These are phyloP conservation scores for Muscicapa striata DNA, from an alignment of 2,797 vertebrate genomes.

Conservation along the genomic window DNA sequence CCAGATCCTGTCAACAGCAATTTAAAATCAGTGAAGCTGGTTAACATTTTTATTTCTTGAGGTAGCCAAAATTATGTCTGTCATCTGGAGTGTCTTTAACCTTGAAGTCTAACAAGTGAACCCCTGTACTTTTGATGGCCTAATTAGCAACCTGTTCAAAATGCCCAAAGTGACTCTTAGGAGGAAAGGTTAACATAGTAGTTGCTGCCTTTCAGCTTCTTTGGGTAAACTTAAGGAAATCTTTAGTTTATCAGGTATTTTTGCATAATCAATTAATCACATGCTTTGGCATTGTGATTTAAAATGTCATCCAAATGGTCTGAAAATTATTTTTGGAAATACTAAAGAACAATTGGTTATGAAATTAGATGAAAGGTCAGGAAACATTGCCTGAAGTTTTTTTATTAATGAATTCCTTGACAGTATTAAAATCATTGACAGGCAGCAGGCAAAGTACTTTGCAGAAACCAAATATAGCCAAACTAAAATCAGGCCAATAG, in stretches of 20 bases:
- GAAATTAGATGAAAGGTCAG: not conserved
- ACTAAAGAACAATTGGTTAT: not conserved
- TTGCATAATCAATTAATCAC: not conserved
- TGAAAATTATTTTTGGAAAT: not conserved
- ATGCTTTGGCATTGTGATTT: not conserved
- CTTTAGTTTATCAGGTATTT: not conserved
- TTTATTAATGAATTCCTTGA: not conserved
- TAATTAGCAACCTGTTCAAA: not conserved
- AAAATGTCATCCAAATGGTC: not conserved
- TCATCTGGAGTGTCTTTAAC: not conserved
- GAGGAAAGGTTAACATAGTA: not conserved
- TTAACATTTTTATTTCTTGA: not conserved
- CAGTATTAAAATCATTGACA: not conserved
- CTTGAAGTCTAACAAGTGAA: not conserved
- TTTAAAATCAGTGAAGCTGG: conserved; percentile 14
- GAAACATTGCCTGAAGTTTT: not conserved
- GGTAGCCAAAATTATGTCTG: not conserved
- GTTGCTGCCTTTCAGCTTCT: not conserved
- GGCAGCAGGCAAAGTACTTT: not conserved
- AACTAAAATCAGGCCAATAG: not conserved
- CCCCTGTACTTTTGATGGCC: not conserved
- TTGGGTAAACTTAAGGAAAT: not conserved
- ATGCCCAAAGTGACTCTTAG: not conserved
- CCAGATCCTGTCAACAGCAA: not conserved
- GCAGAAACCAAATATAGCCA: not conserved